Evolutionary conservation across 1,140 invertebrate genomes (phyloP).

Genomic region (Atta texana): DNA sequence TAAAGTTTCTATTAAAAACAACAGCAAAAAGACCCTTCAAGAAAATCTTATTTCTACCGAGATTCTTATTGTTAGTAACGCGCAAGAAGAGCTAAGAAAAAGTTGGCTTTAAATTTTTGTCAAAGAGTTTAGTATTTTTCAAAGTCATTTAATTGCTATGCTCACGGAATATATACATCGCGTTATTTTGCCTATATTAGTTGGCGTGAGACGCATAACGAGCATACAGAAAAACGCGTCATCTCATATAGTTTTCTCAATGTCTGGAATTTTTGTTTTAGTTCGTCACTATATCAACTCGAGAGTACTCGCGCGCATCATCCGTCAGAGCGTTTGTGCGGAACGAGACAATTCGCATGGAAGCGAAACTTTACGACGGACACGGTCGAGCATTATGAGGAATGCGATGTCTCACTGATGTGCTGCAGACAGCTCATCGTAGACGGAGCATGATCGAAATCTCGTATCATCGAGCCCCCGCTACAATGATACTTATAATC

Average conservation of each 20-base stretch:
- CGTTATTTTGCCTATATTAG: not conserved
- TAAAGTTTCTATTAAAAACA: constrained; percentile 40
- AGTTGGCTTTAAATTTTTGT: not conserved
- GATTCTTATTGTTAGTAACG: not conserved
- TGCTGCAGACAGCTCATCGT: not conserved
- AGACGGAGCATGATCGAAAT: constrained; percentile 46
- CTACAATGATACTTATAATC: constrained; percentile 43
- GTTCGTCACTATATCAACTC: not conserved
- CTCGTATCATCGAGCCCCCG: constrained; percentile 38
- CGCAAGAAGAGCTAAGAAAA: not conserved
- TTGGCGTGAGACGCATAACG: not conserved
- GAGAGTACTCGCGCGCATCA: constrained; percentile 7
- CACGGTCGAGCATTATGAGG: constrained; percentile 28
- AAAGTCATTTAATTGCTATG: not conserved
- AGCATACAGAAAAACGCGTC: constrained; percentile 12
- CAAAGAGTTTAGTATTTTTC: not conserved
- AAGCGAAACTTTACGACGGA: constrained; percentile 38
- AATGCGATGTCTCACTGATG: constrained; percentile 34
- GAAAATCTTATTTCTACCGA: constrained; percentile 11
- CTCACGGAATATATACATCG: not conserved
- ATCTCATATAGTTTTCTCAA: not conserved
- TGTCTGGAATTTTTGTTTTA: constrained; percentile 3
- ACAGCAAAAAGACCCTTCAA: not conserved
- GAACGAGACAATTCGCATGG: constrained; percentile 51
- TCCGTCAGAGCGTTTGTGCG: constrained; percentile 24